Base-by-base conservation (phyloP, 92 coral and sea anemone genomes). In the Actinostola sp. region DNA sequence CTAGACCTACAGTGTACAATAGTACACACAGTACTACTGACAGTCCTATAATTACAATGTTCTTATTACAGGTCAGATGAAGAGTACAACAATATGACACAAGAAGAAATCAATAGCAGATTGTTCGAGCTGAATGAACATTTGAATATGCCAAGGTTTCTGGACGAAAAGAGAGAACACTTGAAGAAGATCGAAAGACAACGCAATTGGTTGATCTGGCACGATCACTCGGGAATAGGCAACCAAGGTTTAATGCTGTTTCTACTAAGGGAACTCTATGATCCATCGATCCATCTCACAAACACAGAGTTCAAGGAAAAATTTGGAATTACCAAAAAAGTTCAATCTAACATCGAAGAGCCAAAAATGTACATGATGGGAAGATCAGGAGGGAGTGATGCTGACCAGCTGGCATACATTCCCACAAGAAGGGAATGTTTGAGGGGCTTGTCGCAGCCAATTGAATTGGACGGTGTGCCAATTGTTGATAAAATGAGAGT, bases 261-360 rank as follows among this genome's bases (percentile, higher is more conserved):
- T 32, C 46, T 65, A 9, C 29, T 77, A 10, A 44, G 77, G 44
- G 71, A 78, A 41, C 36, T 69, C 0, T 68, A 39, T 46, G 71
- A 78, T 60, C 84, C 83, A 14, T 77, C 84, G 6, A 50, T 78
- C 0, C 77, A 78, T 59, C 70, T 78, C 16, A 78, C 84, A n/a
- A 29, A 56, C 32, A 10, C 17, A 44, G 73, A 66, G 31, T 66
- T 43, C 33, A n/a, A 39, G 38, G 19, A 33, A 15, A 76, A 63
- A 42, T 15, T 10, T 32, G 66, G 66, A 1, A 7, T 25, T 9
- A 16, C 53, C 5, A 63, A n/a, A 3, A 34, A 36, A n/a, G 56
- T 76, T 4, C 58, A 76, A 43, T 63, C 63, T 27, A 31, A 31
- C 0, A 49, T 75, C n/a, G 81, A 75, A 14, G 29, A 66, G 24